A percentile compares a stretch with the other conserved stretches of the same genome.
phyloP scores from a whole-genome alignment of 1,140 invertebrate species.

The Anoplophora glabripennis region DNA sequence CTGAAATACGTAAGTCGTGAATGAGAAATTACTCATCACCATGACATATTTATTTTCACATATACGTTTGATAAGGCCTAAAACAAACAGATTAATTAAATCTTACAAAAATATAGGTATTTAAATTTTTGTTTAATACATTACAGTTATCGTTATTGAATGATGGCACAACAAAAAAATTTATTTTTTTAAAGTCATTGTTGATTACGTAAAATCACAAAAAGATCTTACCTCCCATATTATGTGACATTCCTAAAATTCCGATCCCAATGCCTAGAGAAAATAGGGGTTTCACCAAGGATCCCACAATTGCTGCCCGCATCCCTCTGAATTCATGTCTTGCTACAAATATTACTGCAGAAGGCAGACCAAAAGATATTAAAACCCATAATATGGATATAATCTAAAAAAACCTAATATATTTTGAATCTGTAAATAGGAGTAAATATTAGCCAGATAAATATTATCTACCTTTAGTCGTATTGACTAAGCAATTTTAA shows the following conservation, averaged over 20 bases:
- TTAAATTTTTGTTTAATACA: conserved; percentile 7
- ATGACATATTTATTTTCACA: not conserved
- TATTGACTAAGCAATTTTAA: no score
- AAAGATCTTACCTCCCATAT: conserved; percentile 17
- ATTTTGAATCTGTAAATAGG: no score
- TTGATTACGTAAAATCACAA: no score
- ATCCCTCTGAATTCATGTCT: not conserved
- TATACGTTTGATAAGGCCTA: conserved; percentile 4
- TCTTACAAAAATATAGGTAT: no score
- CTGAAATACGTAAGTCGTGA: conserved; percentile 13
- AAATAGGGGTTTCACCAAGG: conserved; percentile 14
- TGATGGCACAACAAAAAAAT: no score
- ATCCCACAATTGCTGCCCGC: conserved; percentile 1
- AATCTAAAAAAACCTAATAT: not conserved
- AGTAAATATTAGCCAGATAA: no score
- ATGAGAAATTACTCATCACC: conserved; percentile 9
- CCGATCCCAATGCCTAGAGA: conserved; percentile 14
- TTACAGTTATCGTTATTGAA: no score
- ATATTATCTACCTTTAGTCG: no score
- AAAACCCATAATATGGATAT: not conserved
- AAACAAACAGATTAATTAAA: no score
- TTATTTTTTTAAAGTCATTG: no score
- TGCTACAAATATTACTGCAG: not conserved
- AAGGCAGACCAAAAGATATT: conserved; percentile 1
- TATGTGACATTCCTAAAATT: conserved; percentile 10